Percentiles rank a stretch among this genome's conserved stretches.
phyloP scores from a whole-genome alignment of 2,888 invertebrate species.

The Minunthozetes semirufus region DNA sequence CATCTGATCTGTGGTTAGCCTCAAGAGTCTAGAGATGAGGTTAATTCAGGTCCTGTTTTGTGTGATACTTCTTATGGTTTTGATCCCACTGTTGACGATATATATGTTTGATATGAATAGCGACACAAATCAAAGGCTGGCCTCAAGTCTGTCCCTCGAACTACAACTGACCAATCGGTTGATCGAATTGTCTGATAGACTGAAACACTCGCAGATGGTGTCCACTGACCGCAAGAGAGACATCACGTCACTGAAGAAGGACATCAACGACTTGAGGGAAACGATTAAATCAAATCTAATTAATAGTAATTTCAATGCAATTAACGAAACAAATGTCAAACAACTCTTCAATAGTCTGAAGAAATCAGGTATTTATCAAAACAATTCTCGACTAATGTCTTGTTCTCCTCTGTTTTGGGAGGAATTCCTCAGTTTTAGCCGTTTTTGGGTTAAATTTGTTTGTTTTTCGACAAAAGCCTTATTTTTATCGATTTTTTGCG shows the following conservation, averaged over 20 bases:
- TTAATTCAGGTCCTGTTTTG: neutral
- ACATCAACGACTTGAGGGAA: conserved; percentile 38
- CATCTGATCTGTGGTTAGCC: too few relatives aligned
- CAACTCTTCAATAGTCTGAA: neutral
- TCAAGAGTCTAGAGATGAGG: neutral
- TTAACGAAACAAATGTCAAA: neutral
- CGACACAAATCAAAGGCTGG: neutral
- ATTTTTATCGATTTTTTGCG: too few relatives aligned
- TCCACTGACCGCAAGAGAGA: conserved; percentile 40
- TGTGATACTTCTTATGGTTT: conserved; percentile 8
- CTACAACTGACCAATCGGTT: conserved; percentile 33
- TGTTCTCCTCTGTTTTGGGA: too few relatives aligned
- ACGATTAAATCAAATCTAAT: conserved; percentile 18
- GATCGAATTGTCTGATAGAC: conserved; percentile 40
- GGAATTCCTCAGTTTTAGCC: too few relatives aligned
- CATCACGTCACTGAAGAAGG: conserved; percentile 38
- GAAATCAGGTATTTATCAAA: neutral
- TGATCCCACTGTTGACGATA: conserved; percentile 2
- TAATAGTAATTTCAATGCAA: neutral
- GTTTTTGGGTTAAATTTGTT: too few relatives aligned
- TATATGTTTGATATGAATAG: neutral
- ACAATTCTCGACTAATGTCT: too few relatives aligned
- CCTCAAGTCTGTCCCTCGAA: conserved; percentile 6
- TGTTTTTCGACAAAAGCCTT: too few relatives aligned
- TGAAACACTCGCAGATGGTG: conserved; percentile 42